phyloP scores from a whole-genome alignment of 2,888 invertebrate species.

The Rotaria socialis region DNA sequence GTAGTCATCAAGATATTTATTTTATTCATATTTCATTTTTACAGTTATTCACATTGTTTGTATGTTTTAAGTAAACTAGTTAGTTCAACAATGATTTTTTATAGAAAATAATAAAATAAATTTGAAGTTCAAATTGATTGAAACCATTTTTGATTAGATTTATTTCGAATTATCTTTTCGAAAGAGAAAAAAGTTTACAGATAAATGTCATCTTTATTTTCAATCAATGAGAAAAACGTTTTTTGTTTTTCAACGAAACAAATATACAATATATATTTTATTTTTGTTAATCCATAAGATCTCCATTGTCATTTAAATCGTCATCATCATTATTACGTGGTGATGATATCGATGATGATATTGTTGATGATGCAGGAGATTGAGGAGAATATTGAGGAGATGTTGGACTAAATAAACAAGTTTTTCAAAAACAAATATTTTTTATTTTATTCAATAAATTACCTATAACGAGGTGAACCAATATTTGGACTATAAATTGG shows the following conservation, averaged over 20 bases:
- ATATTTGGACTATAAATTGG: conserved; percentile 59
- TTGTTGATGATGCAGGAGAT: conserved; percentile 27
- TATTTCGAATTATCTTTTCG: too few relatives aligned
- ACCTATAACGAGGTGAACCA: conserved; percentile 23
- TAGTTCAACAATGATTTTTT: too few relatives aligned
- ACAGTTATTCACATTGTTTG: too few relatives aligned
- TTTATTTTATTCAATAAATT: too few relatives aligned
- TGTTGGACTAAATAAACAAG: neutral
- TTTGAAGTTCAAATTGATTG: too few relatives aligned
- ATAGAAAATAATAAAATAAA: too few relatives aligned
- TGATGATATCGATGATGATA: neutral
- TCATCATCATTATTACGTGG: conserved; percentile 7
- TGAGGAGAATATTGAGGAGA: conserved; percentile 36
- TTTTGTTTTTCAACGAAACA: neutral
- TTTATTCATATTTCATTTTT: too few relatives aligned
- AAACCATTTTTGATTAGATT: too few relatives aligned
- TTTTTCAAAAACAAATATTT: too few relatives aligned
- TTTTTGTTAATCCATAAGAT: neutral
- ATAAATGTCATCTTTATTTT: neutral
- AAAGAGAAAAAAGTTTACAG: neutral
- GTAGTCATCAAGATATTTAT: too few relatives aligned
- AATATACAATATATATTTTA: neutral
- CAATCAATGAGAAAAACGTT: neutral
- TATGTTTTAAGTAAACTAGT: too few relatives aligned
- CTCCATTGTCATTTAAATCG: conserved; percentile 24